Evolutionary conservation across 2,113 vertebrate species (phyloP).

Genomic region (Cromileptes altivelis): DNA sequence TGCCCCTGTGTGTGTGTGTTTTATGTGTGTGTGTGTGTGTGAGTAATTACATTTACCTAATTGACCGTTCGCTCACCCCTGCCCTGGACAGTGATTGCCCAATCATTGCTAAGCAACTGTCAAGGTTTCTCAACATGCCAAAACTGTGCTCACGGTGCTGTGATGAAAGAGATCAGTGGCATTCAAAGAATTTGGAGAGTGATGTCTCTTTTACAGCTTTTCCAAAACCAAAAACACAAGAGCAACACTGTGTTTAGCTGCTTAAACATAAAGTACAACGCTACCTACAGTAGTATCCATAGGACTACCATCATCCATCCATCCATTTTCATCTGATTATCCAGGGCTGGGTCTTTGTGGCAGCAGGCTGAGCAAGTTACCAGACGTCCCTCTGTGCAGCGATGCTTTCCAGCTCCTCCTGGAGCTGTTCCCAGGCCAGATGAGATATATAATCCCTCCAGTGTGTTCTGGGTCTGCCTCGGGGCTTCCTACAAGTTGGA

Average conservation of each 20-base stretch:
- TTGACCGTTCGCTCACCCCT: not conserved
- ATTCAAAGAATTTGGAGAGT: not conserved
- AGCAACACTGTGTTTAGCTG: not conserved
- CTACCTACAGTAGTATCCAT: no score
- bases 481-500: no score
- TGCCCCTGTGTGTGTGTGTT: conserved; percentile 30
- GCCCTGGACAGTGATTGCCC: not conserved
- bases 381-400: no score
- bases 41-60: conserved; percentile 4
- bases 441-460: no score
- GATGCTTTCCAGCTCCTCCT: no score
- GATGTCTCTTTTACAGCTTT: not conserved
- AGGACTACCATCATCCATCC: no score
- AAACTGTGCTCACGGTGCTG: not conserved
- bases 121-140: not conserved
- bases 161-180: not conserved
- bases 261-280: not conserved
- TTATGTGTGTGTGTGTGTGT: not conserved
- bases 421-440: no score
- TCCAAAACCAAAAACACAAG: not conserved
- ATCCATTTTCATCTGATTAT: no score
- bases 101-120: conserved; percentile 1
- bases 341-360: no score
- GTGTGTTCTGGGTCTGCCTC: no score
- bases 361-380: no score